Percentiles rank a stretch among this genome's conserved stretches.
phyloP scores from a whole-genome alignment of 2,797 vertebrate species.

The Otolemur crassicaudatus region DNA sequence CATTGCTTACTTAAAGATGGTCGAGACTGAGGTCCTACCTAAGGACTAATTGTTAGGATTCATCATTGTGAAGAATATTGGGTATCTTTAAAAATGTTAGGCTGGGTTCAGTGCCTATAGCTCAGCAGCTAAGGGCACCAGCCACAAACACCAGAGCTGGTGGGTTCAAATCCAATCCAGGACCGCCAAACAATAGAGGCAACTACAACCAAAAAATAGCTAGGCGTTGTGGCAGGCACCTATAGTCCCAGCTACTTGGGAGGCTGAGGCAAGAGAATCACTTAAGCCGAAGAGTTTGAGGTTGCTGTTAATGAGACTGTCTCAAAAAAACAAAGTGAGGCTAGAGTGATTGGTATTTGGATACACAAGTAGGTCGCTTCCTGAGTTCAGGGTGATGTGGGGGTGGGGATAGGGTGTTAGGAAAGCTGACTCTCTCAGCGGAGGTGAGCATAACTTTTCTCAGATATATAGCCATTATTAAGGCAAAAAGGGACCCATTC shows the following conservation, averaged over 20 bases:
- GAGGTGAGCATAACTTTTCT: not conserved
- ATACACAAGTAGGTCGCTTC: not conserved
- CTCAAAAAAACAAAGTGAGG: not conserved
- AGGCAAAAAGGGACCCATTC: not conserved
- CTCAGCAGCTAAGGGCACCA: too few species aligned
- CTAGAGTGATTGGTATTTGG: not conserved
- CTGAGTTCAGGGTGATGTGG: not conserved
- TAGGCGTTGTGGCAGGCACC: too few species aligned
- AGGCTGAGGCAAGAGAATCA: too few species aligned
- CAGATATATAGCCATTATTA: not conserved
- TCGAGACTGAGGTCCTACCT: not conserved
- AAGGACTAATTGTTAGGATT: not conserved
- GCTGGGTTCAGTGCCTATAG: too few species aligned
- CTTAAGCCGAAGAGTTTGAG: too few species aligned
- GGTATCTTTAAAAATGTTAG: constrained; percentile 19
- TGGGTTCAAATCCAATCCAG: too few species aligned
- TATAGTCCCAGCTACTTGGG: too few species aligned
- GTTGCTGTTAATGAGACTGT: too few species aligned
- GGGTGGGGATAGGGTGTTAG: not conserved
- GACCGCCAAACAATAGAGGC: too few species aligned
- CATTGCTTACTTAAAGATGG: not conserved
- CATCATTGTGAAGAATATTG: not conserved
- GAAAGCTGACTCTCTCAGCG: not conserved
- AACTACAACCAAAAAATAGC: too few species aligned
- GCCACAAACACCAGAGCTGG: too few species aligned